A percentile compares a stretch with the other conserved stretches of the same genome.
Evolutionary conservation across 2,113 vertebrate species (phyloP).

Genomic region (Cygnus buccinator): DNA sequence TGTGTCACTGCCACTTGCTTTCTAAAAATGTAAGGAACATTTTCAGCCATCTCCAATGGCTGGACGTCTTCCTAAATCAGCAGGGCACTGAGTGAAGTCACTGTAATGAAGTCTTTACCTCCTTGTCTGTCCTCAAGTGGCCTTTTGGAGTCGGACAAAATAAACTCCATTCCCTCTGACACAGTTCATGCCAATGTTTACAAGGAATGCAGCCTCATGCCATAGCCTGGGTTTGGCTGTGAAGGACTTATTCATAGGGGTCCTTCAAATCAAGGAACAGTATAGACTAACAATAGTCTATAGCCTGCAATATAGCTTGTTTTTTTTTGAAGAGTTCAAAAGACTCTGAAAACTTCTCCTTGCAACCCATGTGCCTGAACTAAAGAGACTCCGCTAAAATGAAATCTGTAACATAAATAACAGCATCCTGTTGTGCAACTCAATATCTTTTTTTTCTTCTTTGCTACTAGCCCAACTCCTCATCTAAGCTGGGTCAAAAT

Average conservation of each 20-base stretch:
- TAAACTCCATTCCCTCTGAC: fast-evolving
- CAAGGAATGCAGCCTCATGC: background rate
- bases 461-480: constrained; percentile 87
- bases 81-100: background rate
- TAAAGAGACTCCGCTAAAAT: background rate
- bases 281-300: fast-evolving
- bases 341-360: background rate
- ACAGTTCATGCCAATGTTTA: fast-evolving
- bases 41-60: background rate
- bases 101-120: background rate
- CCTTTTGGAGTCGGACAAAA: background rate
- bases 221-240: background rate
- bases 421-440: background rate
- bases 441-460: background rate
- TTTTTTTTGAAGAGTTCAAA: background rate
- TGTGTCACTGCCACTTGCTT: background rate
- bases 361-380: background rate
- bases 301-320: background rate
- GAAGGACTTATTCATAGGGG: background rate
- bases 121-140: constrained; percentile 2
- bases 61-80: background rate
- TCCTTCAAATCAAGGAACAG: background rate
- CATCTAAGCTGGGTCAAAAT: constrained; percentile 86
- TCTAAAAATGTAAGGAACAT: background rate
- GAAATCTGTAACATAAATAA: background rate